Base-by-base conservation (phyloP, 2,888 invertebrate genomes). In the Homarus gammarus region DNA sequence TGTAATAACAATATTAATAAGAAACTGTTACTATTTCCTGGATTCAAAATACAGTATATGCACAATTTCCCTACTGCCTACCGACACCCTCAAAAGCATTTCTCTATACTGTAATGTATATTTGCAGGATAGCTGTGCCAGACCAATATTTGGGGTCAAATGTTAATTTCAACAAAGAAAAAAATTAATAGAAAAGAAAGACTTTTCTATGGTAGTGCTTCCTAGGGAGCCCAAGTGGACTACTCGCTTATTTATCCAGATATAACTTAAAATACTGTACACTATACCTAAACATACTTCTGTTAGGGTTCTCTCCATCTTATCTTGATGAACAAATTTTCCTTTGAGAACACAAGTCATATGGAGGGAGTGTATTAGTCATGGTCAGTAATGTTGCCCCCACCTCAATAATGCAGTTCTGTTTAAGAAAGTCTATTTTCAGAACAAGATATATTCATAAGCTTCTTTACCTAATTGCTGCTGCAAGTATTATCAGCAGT, bases 401-500 rank as follows among this genome's bases (percentile, higher is more conserved):
- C 27, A 64, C 64, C 27, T 64, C 27, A 27, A n/a, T 8, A 64
- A n/a, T 64, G 22, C 5, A 27, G 31, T 64, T 22, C 18, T 64
- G 18, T 18, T 56, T 56, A 56, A 18, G 15, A 12, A 56, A 22
- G 56, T 56, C 56, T 22, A 56, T 22, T 3, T 22, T 12, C 10
- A 56, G 56, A 56, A 56, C 56, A 56, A 18, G 18, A 56, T 56
- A 56, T 15, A 56, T 56, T 56, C 5, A 56, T 56, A 56, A 56
- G 70, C 70, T 70, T 27, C 18, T 22, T 36, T 36, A 72, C 22
- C 36, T 12, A 72, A 27, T 8, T 18, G 22, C 49, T 49, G 44
- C 51, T 70, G 83, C 44, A 70, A 36, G 68, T 83, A 44, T n/a
- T 33, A 18, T 44, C 44, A 82, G 49, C 36, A 64, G 70, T 36